Conservation (phyloP, 1,140 invertebrate genomes). For the Dufourea novaeangliae region DNA sequence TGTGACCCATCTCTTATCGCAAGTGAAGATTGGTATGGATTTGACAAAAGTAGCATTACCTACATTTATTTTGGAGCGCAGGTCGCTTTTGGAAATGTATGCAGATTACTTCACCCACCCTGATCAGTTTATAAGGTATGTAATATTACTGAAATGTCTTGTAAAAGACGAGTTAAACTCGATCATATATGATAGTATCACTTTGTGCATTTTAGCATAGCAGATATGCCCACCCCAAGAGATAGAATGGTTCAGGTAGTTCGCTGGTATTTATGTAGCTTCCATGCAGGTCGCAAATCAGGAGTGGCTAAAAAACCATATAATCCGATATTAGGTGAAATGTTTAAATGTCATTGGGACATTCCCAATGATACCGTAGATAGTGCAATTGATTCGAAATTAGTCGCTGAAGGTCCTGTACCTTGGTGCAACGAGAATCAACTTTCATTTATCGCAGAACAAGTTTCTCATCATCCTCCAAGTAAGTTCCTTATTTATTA, state of each 20-base stretch:
- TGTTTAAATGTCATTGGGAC: conserved; percentile 95
- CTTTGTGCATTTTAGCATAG: conserved; percentile 85
- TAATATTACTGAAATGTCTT: neutral
- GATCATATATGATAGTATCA: neutral
- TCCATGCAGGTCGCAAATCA: conserved; percentile 97
- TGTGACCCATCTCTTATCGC: conserved; percentile 95
- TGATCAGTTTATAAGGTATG: conserved; percentile 95
- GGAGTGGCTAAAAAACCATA: conserved; percentile 98
- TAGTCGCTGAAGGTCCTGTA: conserved; percentile 88
- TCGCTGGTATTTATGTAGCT: conserved; percentile 97
- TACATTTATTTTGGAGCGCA: conserved; percentile 97
- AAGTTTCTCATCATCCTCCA: conserved; percentile 99
- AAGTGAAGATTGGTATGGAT: conserved; percentile 99
- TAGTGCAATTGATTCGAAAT: conserved; percentile 69
- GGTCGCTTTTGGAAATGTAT: conserved; percentile 98
- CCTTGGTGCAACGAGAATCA: conserved; percentile 91
- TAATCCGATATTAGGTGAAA: conserved; percentile 97
- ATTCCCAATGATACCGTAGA: conserved; percentile 76
- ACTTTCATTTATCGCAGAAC: conserved; percentile 96
- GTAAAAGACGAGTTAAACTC: neutral
- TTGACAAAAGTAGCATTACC: conserved; percentile 98
- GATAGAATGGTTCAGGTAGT: conserved; percentile 97
- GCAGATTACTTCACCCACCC: conserved; percentile 99
- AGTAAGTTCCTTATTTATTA: conserved; percentile 82
- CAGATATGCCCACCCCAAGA: conserved; percentile 89